These are phyloP conservation scores for Pseudopodoces humilis DNA, from an alignment of 2,113 vertebrate genomes.

Conservation along the genomic window DNA sequence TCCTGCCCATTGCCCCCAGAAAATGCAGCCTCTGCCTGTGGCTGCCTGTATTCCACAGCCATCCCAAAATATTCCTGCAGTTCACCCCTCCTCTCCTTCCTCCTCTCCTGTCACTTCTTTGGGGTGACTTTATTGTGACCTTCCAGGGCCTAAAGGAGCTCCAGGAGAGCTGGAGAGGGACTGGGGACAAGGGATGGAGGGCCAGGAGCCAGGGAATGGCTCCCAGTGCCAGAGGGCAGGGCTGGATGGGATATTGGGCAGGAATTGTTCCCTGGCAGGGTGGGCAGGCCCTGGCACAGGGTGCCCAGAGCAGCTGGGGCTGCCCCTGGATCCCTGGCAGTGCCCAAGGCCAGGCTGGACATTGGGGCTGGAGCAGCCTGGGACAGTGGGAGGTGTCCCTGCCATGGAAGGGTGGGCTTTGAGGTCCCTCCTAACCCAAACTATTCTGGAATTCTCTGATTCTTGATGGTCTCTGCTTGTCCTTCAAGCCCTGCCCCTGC, in stretches of 20 bases:
- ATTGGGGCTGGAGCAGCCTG: not conserved
- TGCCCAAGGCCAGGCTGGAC: not conserved
- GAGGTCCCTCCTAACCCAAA: no score
- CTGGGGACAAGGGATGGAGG: not conserved
- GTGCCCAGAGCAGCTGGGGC: not conserved
- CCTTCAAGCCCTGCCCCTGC: rapidly evolving
- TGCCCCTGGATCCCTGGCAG: not conserved
- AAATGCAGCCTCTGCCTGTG: not conserved
- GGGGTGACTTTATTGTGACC: not conserved
- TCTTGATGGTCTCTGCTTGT: not conserved
- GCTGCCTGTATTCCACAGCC: not conserved
- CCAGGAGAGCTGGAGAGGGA: not conserved
- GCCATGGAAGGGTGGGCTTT: not conserved
- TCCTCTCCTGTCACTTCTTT: not conserved
- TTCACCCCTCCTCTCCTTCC: not conserved
- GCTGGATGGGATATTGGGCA: rapidly evolving
- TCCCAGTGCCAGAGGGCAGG: not conserved
- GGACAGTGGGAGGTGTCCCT: not conserved
- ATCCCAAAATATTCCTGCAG: not conserved
- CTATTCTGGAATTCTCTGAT: not conserved
- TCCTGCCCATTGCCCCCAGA: not conserved
- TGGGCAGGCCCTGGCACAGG: not conserved
- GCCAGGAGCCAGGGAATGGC: not conserved
- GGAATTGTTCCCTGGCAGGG: not conserved
- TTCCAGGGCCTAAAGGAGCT: not conserved